Percentiles rank a stretch among this genome's conserved stretches.
Conservation (phyloP, 2,888 invertebrate genomes). For the Cheilosia impressa region DNA sequence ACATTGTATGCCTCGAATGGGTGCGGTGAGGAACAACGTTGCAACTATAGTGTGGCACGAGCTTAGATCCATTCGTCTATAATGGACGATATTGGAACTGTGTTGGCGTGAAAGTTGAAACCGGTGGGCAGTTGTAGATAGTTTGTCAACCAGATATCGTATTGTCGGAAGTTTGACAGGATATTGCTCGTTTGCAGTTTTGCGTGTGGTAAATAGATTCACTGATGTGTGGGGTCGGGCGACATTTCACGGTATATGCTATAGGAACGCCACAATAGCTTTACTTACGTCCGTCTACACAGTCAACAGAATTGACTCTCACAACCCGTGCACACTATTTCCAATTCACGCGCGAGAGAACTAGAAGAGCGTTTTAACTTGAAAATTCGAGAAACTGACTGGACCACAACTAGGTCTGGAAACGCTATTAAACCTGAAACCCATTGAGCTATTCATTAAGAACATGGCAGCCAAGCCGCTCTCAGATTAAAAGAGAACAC, state of each 20-base stretch:
- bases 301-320: too few species aligned
- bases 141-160: conserved; percentile 10
- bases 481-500: too few species aligned
- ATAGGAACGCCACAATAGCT: too few species aligned
- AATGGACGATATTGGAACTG: not conserved
- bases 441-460: too few species aligned
- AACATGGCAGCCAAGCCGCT: too few species aligned
- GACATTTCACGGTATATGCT: not conserved
- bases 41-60: conserved; percentile 51
- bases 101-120: conserved; percentile 32
- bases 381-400: too few species aligned
- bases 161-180: conserved; percentile 1
- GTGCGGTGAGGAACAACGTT: not conserved
- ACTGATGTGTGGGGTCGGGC: not conserved
- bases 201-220: not conserved
- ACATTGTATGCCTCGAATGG: conserved; percentile 37
- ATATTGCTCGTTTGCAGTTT: not conserved
- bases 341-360: too few species aligned
- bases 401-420: too few species aligned
- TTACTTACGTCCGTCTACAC: not conserved
- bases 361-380: too few species aligned
- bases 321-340: too few species aligned
- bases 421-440: too few species aligned
- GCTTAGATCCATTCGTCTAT: conserved; percentile 13
- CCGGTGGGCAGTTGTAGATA: conserved; percentile 28